These are phyloP conservation scores for Physella acuta DNA, from an alignment of 1,140 invertebrate genomes.

Conservation along the genomic window DNA sequence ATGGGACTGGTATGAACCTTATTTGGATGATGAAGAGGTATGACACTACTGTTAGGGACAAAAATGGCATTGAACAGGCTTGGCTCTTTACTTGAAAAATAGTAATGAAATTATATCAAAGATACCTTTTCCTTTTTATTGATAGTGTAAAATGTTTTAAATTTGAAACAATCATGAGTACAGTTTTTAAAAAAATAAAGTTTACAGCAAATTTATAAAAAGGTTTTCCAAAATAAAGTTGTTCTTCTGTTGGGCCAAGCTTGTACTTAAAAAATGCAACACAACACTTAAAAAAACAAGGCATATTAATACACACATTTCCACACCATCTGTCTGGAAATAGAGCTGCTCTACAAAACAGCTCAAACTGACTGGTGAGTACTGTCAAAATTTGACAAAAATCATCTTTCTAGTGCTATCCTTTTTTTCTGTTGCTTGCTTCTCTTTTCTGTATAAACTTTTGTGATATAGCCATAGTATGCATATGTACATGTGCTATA, in stretches of 20 bases:
- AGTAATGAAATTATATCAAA: too few relatives aligned
- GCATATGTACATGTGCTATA: too few relatives aligned
- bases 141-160: too few relatives aligned
- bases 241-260: neutral
- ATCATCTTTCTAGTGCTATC: too few relatives aligned
- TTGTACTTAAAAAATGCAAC: neutral
- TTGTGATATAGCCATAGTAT: too few relatives aligned
- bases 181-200: too few relatives aligned
- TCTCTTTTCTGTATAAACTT: too few relatives aligned
- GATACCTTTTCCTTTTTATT: too few relatives aligned
- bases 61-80: constrained; percentile 7
- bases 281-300: neutral
- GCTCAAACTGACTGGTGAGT: constrained; percentile 12
- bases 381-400: neutral
- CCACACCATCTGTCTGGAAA: neutral
- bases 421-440: too few relatives aligned
- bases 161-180: too few relatives aligned
- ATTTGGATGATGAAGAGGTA: constrained; percentile 92
- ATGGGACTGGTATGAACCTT: constrained; percentile 95
- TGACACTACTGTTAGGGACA: constrained; percentile 33
- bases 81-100: neutral
- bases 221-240: too few relatives aligned
- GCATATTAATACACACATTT: neutral
- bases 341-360: neutral
- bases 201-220: too few relatives aligned